Evolutionary conservation across 2,797 vertebrate genomes (phyloP).

Genomic region (Gadopsis marmoratus): DNA sequence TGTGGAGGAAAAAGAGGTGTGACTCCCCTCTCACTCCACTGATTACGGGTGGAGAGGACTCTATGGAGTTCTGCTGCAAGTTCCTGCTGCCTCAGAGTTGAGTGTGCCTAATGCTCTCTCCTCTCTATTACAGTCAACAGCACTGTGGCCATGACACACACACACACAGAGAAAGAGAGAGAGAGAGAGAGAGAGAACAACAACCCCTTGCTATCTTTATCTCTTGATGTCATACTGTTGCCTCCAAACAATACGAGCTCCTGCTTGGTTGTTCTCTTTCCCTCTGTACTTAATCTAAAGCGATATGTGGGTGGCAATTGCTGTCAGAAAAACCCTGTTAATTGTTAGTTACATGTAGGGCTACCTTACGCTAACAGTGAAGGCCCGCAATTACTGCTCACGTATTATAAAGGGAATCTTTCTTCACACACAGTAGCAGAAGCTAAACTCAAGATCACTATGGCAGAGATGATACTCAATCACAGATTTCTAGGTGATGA

Average conservation of each 20-base stretch:
- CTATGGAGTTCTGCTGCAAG: conserved; percentile 76
- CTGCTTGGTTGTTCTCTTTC: conserved; percentile 28
- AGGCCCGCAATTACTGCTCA: conserved; percentile 63
- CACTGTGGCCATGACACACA: conserved; percentile 34
- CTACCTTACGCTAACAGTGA: conserved; percentile 29
- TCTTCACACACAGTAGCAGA: conserved; percentile 25
- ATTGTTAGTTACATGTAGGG: conserved; percentile 58
- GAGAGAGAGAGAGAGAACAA: conserved; percentile 39
- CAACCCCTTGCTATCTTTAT: conserved; percentile 67
- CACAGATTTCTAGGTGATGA: neutral
- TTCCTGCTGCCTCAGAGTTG: conserved; percentile 78
- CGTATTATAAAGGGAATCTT: conserved; percentile 27
- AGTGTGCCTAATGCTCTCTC: conserved; percentile 79
- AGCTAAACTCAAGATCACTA: conserved; percentile 16
- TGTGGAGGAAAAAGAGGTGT: conserved; percentile 73
- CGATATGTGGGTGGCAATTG: conserved; percentile 53
- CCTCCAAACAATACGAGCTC: conserved; percentile 55
- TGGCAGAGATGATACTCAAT: neutral
- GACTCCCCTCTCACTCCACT: conserved; percentile 75
- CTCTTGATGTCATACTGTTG: conserved; percentile 63
- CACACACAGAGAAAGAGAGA: conserved; percentile 25
- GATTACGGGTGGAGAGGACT: conserved; percentile 81
- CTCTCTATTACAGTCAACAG: conserved; percentile 77
- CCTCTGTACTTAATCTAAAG: conserved; percentile 44
- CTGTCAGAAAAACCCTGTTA: conserved; percentile 62